Conservation (phyloP, 2,113 vertebrate genomes). For the Typhlomys cinereus region DNA sequence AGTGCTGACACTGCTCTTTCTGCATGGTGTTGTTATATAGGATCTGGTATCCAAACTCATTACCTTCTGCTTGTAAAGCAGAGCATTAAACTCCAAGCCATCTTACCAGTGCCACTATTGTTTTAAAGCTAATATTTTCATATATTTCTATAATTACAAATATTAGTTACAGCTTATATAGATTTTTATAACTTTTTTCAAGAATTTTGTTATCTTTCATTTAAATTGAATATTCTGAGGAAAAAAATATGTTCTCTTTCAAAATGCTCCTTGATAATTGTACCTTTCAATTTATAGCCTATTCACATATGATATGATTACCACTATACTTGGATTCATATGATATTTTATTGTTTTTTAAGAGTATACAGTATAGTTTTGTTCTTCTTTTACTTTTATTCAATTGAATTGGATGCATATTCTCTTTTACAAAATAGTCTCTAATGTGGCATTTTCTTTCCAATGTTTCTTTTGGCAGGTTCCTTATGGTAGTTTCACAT, state of each 20-base stretch:
- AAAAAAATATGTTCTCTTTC: background rate
- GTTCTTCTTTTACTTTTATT: background rate
- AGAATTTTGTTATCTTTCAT: background rate
- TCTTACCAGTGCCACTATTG: too few relatives aligned
- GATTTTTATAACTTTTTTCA: background rate
- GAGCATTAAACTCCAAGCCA: too few relatives aligned
- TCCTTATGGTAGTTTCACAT: background rate
- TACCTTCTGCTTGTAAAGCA: too few relatives aligned
- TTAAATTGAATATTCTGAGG: background rate
- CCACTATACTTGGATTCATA: background rate
- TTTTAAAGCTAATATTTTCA: background rate
- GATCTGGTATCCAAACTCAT: too few relatives aligned
- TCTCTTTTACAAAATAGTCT: too few relatives aligned
- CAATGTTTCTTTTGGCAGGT: background rate
- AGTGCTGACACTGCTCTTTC: too few relatives aligned
- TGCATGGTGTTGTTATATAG: too few relatives aligned
- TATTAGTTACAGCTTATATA: background rate
- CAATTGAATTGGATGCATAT: too few relatives aligned
- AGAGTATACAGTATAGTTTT: background rate
- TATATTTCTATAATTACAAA: background rate
- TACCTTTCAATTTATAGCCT: background rate
- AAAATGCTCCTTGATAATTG: background rate
- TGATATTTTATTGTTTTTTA: background rate
- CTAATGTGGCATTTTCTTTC: background rate
- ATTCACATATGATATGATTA: background rate